Percentiles rank a stretch among this genome's conserved stretches.
These are phyloP conservation scores for Scalopus aquaticus DNA, from an alignment of 2,113 vertebrate species.

Conservation along the genomic window DNA sequence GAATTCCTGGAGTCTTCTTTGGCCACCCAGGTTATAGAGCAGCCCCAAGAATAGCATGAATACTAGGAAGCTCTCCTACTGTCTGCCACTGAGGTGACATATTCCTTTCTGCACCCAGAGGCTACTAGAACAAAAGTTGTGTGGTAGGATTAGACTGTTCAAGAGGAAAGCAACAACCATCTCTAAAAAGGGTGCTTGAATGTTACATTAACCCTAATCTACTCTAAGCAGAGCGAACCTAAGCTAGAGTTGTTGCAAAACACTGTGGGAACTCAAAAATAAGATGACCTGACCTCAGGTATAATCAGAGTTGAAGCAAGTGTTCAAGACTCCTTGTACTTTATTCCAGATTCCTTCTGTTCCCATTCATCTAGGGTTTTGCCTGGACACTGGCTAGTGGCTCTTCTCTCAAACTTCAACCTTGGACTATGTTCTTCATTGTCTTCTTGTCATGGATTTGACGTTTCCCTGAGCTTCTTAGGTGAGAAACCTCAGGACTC, in stretches of 20 bases:
- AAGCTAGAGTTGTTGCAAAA: not conserved
- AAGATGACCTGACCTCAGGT: not conserved
- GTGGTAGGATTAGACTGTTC: not conserved
- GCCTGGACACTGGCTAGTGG: not conserved
- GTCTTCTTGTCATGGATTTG: not conserved
- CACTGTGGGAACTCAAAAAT: not conserved
- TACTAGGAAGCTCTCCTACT: fast-evolving
- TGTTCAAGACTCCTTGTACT: not conserved
- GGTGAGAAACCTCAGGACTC: not conserved
- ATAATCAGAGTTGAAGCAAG: not conserved
- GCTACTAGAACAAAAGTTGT: not conserved
- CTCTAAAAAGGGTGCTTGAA: not conserved
- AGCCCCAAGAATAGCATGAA: not conserved
- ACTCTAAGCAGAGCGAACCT: not conserved
- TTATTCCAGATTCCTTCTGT: not conserved
- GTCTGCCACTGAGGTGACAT: not conserved
- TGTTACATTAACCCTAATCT: not conserved
- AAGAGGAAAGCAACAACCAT: not conserved
- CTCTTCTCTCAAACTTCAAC: not conserved
- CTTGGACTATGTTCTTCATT: not conserved
- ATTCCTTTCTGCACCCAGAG: not conserved
- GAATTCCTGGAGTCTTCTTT: not conserved
- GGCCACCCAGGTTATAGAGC: not conserved
- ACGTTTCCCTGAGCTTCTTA: not conserved
- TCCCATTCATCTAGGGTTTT: not conserved